These are phyloP conservation scores for Myripristis murdjan DNA, from an alignment of 2,797 vertebrate genomes.

Conservation along the genomic window DNA sequence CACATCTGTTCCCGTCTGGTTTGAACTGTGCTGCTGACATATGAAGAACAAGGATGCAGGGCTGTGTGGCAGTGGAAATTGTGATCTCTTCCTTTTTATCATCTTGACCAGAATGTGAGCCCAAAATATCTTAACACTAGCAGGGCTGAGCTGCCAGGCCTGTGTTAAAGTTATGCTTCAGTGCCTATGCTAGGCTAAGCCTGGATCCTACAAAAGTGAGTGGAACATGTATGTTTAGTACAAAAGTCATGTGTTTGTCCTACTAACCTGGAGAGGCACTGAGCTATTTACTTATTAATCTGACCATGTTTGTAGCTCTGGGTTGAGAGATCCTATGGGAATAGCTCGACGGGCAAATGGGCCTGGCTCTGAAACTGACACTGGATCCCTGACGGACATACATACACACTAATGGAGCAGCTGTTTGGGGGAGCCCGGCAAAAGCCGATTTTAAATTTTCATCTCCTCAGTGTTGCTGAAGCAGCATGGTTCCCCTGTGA, in stretches of 20 bases:
- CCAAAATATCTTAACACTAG: background rate
- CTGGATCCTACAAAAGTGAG: background rate
- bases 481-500: conserved; percentile 45
- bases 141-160: background rate
- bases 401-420: conserved; percentile 58
- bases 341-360: conserved; percentile 59
- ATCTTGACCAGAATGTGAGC: background rate
- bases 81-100: background rate
- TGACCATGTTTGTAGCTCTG: conserved; percentile 36
- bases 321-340: conserved; percentile 66
- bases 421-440: conserved; percentile 72
- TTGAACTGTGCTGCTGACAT: background rate
- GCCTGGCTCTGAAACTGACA: conserved; percentile 71
- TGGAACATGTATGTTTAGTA: conserved; percentile 18
- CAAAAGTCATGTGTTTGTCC: conserved; percentile 50
- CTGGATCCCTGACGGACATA: conserved; percentile 45
- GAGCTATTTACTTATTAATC: conserved; percentile 78
- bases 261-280: conserved; percentile 71
- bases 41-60: background rate
- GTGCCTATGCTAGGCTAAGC: background rate
- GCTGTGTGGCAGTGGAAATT: background rate
- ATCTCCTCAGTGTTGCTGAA: conserved; percentile 60
- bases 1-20: conserved; percentile 32
- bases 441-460: conserved; percentile 69
- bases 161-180: background rate